These are phyloP conservation scores for Oncorhynchus clarkii DNA, from an alignment of 2,113 vertebrate genomes.

Conservation along the genomic window DNA sequence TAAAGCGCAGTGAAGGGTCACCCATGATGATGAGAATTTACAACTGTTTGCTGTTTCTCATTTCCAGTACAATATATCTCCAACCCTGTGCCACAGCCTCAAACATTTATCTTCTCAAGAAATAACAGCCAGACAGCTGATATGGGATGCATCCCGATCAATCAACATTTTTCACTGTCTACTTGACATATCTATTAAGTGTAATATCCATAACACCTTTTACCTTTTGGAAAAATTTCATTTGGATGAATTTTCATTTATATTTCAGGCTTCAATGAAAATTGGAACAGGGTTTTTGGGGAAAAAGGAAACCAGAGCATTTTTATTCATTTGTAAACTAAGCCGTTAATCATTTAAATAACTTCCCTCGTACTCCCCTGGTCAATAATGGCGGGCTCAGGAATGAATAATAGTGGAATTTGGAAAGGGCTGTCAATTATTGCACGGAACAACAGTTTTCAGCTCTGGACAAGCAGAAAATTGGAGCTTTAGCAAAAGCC, in stretches of 20 bases:
- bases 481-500: not conserved
- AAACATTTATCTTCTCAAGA: not conserved
- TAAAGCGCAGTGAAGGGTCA: not conserved
- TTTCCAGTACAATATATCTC: not conserved
- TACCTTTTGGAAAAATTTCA: constrained; percentile 17
- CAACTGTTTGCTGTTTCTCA: not conserved
- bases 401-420: constrained; percentile 40
- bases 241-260: not conserved
- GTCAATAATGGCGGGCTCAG: constrained; percentile 45
- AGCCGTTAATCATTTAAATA: constrained; percentile 42
- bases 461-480: not conserved
- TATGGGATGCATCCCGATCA: not conserved
- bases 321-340: constrained; percentile 35
- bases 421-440: constrained; percentile 21
- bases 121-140: not conserved
- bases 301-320: constrained; percentile 13
- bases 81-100: not conserved
- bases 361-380: constrained; percentile 35
- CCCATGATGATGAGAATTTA: not conserved
- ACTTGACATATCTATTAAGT: constrained; percentile 7
- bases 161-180: constrained; percentile 5
- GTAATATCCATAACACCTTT: constrained; percentile 15
- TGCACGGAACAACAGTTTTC: not conserved
- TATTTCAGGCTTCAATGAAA: constrained; percentile 7
- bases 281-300: constrained; percentile 17